Percentiles rank a stretch among this genome's conserved stretches.
phyloP scores from a whole-genome alignment of 2,113 vertebrate species.

The Rhinolophus ferrumequinum region DNA sequence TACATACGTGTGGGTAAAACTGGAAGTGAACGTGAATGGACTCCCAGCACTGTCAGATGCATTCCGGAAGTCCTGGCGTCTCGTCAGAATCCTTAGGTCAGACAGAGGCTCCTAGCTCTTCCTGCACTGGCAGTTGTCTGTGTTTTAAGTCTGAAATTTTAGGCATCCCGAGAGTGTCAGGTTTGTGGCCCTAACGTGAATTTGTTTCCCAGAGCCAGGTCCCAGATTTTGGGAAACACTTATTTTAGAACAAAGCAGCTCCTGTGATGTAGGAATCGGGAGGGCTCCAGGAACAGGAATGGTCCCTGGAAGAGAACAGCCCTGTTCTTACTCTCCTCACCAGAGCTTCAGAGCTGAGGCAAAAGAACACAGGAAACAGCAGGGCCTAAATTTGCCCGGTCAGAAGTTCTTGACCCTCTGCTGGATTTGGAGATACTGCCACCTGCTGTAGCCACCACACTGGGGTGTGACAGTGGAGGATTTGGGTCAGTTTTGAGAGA shows the following conservation, averaged over 20 bases:
- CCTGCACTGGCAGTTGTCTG: not conserved
- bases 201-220: not conserved
- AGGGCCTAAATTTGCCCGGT: not conserved
- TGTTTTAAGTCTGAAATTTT: not conserved
- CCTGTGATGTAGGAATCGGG: not conserved
- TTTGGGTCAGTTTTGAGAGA: not conserved
- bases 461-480: not conserved
- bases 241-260: not conserved
- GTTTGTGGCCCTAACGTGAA: not conserved
- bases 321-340: not conserved
- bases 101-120: not conserved
- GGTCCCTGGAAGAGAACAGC: not conserved
- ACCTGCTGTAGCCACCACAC: not conserved
- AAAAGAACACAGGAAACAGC: not conserved
- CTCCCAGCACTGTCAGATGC: not conserved
- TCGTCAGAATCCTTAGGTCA: not conserved
- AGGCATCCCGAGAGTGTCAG: not conserved
- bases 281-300: not conserved
- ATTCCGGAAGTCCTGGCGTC: too few species aligned
- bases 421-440: not conserved
- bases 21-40: not conserved
- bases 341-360: not conserved
- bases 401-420: not conserved
- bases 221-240: not conserved
- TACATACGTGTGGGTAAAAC: not conserved